Conservation (phyloP, 2,888 invertebrate species). For the Apamea epomidion region DNA sequence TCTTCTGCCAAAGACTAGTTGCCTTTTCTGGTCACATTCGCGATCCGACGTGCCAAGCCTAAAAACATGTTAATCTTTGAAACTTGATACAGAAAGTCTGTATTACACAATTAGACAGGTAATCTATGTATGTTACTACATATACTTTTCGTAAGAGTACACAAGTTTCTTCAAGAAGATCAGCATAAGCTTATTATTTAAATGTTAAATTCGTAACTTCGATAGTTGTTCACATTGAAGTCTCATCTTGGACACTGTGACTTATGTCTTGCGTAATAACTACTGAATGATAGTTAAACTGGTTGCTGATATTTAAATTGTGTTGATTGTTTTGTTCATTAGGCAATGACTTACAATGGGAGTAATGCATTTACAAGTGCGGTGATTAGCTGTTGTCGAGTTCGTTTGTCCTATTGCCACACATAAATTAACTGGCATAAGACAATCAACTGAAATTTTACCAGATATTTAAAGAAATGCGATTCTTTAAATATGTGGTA, state of each 20-base stretch:
- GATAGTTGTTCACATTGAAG: constrained; percentile 73
- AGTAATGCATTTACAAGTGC: constrained; percentile 47
- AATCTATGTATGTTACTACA: constrained; percentile 54
- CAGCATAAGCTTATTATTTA: constrained; percentile 69
- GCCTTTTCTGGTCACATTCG: constrained; percentile 73
- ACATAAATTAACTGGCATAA: constrained; percentile 15
- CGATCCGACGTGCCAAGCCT: constrained; percentile 72
- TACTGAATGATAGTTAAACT: constrained; percentile 41
- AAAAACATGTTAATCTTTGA: constrained; percentile 77
- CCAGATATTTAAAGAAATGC: not conserved
- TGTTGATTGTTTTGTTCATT: constrained; percentile 50
- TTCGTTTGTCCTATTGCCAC: constrained; percentile 43
- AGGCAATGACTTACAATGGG: constrained; percentile 38
- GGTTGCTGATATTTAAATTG: constrained; percentile 48
- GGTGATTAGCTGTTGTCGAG: constrained; percentile 33
- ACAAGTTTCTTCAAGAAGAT: constrained; percentile 70
- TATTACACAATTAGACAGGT: constrained; percentile 70
- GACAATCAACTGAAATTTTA: not conserved
- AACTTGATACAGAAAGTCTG: constrained; percentile 65
- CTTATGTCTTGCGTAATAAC: constrained; percentile 45
- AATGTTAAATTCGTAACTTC: constrained; percentile 71
- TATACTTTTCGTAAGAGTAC: constrained; percentile 72
- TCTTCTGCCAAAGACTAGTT: constrained; percentile 63
- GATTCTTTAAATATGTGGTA: no score
- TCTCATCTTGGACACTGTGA: constrained; percentile 61